These are phyloP conservation scores for Myotis daubentonii DNA, from an alignment of 2,797 vertebrate species.

Conservation along the genomic window DNA sequence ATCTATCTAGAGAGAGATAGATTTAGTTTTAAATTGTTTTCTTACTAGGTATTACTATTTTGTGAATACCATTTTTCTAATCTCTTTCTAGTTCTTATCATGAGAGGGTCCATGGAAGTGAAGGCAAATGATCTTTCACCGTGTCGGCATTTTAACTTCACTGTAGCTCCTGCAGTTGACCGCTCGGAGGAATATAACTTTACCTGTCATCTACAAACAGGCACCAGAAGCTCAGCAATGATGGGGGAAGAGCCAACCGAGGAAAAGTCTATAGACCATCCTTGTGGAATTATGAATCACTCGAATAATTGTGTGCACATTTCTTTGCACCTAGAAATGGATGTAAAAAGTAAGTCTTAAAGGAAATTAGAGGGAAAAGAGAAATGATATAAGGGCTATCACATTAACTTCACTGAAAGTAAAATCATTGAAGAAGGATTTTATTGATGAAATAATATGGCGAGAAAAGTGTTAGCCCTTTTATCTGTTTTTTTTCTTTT, in stretches of 20 bases:
- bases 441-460: not conserved
- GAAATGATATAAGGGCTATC: not conserved
- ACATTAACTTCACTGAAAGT: not conserved
- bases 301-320: conserved; percentile 75
- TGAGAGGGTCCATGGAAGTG: conserved; percentile 60
- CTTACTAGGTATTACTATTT: not conserved
- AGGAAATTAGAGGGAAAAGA: conserved; percentile 25
- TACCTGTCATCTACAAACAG: conserved; percentile 73
- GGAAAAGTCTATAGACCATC: conserved; percentile 65
- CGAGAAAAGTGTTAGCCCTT: not conserved
- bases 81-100: conserved; percentile 74
- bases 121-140: conserved; percentile 69
- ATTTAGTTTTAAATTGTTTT: conserved; percentile 39
- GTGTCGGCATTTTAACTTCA: conserved; percentile 79
- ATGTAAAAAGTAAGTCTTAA: conserved; percentile 82
- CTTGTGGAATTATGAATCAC: conserved; percentile 77
- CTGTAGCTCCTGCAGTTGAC: conserved; percentile 44
- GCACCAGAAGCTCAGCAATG: not conserved
- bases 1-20: not conserved
- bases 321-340: conserved; percentile 80
- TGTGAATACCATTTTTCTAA: conserved; percentile 37
- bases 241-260: not conserved
- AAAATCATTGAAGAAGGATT: not conserved
- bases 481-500: not conserved
- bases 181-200: conserved; percentile 45